phyloP scores from a whole-genome alignment of 2,888 invertebrate genomes.

The Folsomia manolachei region DNA sequence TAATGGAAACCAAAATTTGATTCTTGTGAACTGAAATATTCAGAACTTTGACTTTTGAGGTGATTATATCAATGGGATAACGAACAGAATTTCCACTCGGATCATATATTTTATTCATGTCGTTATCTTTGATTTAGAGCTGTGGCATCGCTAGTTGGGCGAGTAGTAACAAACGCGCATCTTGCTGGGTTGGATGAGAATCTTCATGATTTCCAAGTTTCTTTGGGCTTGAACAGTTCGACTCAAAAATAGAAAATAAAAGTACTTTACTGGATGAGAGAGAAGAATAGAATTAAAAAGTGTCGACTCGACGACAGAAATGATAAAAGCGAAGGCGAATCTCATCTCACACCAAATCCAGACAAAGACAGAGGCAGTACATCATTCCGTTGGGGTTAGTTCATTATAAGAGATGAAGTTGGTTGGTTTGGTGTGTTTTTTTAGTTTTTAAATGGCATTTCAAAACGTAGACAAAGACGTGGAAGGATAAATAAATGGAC shows the following conservation, averaged over 20 bases:
- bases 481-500: neutral
- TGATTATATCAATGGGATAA: no score
- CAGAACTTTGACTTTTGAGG: no score
- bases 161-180: neutral
- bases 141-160: neutral
- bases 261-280: no score
- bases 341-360: neutral
- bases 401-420: no score
- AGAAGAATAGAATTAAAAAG: no score
- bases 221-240: no score
- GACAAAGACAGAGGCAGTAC: neutral
- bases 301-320: neutral
- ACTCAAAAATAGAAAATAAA: no score
- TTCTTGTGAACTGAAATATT: no score
- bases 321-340: neutral
- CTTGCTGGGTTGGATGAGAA: neutral
- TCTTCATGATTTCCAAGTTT: no score
- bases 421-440: no score
- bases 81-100: no score
- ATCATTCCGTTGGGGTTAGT: neutral
- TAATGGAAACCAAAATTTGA: no score
- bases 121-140: conserved; percentile 4
- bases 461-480: neutral
- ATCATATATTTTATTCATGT: neutral
- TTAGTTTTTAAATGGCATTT: neutral